Conservation (phyloP, 2,797 vertebrate genomes). For the Catamblyrhynchus diadema region DNA sequence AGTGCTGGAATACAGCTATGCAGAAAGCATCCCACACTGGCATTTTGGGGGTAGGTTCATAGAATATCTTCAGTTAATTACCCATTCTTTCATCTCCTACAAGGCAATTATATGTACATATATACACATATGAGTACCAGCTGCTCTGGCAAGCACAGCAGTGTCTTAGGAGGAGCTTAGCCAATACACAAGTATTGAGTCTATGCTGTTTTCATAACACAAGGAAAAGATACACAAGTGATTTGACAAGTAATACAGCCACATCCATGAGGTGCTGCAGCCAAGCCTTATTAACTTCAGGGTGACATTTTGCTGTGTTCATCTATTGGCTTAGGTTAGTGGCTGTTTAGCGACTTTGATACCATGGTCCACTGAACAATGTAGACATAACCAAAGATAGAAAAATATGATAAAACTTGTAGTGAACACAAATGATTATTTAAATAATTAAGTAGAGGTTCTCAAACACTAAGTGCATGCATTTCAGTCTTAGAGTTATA, state of each 20-base stretch:
- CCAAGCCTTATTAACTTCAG: background rate
- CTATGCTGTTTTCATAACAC: background rate
- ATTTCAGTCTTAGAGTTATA: background rate
- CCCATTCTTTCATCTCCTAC: background rate
- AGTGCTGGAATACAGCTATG: background rate
- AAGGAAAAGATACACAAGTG: background rate
- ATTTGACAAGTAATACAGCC: background rate
- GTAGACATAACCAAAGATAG: background rate
- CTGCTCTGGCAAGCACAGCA: background rate
- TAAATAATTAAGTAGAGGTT: background rate
- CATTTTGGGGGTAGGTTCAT: background rate
- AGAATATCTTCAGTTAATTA: background rate
- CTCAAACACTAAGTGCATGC: background rate
- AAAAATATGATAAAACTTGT: background rate
- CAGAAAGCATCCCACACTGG: background rate
- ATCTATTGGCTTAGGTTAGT: background rate
- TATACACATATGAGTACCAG: background rate
- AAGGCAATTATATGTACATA: no score
- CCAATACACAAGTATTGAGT: background rate
- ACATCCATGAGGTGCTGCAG: background rate
- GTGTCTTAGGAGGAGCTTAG: background rate
- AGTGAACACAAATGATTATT: background rate
- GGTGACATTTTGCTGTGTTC: background rate
- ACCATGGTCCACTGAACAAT: background rate
- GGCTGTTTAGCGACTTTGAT: background rate